Evolutionary conservation across 2,113 vertebrate genomes (phyloP), one percentile per base, ranked within the genome.

Genomic region (Terrapene triunguis): DNA sequence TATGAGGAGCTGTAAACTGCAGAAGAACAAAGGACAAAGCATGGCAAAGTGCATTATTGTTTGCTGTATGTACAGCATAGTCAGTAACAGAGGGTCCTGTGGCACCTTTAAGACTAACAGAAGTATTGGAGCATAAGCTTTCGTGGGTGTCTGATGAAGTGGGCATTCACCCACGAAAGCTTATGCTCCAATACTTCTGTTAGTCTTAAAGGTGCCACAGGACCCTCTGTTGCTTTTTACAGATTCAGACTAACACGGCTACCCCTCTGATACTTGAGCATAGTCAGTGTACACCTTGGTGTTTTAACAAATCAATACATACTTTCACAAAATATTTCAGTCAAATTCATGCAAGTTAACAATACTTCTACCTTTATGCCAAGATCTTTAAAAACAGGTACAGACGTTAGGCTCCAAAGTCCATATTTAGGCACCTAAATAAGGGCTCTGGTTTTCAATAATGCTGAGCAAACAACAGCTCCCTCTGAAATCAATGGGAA

Each of bases 301-400:
- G 82, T 24, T 24, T 87, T 59, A 94, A 76, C 10, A 88, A 74
- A 93, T 88, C 35, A 76, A 76, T 62, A 86, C 69, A 27, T 3
- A 44, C 89, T 89, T 90, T 87, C 89, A 0, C 10, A 62, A 35
- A 89, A 12, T 82, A 88, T 32, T 87, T 92, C n/a, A 6, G 57
- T 84, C 81, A 81, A 8, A 90, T 84, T 82, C 4, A 76, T 87
- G 80, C 24, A 80, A 82, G 27, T 50, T 90, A 79, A 42, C 1
- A 48, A 48, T 82, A 82, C 87, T 94, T 94, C 74, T 92, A 88
- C 47, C 59, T 21, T 2, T 83, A 93, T 84, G 55, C 88, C 85
- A 97, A 48, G 59, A 32, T 80, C 55, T 93, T 96, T 35, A 94
- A 94, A 96, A 95, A n/a, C 32, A 81, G 17, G 10, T 90, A 65